Base-by-base conservation (phyloP, 1,140 invertebrate genomes). In the Mylabris phalerata region DNA sequence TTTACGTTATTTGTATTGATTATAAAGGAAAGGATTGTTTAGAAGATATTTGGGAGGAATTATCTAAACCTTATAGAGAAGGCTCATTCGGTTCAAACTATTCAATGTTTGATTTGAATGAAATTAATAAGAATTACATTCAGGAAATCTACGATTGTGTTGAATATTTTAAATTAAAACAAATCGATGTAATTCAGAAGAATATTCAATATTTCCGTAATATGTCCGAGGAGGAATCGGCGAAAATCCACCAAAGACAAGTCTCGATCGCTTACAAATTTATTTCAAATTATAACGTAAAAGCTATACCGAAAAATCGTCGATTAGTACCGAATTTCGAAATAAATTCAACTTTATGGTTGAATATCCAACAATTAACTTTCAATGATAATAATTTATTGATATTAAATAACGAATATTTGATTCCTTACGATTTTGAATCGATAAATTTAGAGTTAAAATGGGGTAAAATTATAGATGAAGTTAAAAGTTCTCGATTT, bases 1-100 rank as follows among this genome's bases (percentile, higher is more conserved):
- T 90, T 0, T 98, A 98, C 74, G 77, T 94, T 0, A 78, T 97
- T 9, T 93, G 90, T 71, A 64, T 82, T n/a, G 75, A 77, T 10
- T 93, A 84, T 68, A 76, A 76, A 60, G 84, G 83, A 25, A 66
- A 55, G 42, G 59, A 77, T 7, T 64, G 67, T 11, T 55, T 81
- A 1, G 57, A 71, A 9, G 62, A 72, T 2, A 78, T 81, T 68
- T 65, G 83, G 56, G 45, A 72, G 0, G 71, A 69, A 6, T 67
- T 87, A 1, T 72, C 73, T 65, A 54, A 72, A n/a, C 65, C 80
- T 66, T 84, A 80, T 70, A 77, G 77, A 60, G 71, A 59, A 46
- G 49, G 45, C 6, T 38, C 46, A 46, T 62, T 65, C 46, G 54
- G 57, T 38, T 26, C 62, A 13, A 51, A 57, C 26, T 44, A 74